A percentile compares a stretch with the other conserved stretches of the same genome.
These are phyloP conservation scores for Callionymus lyra DNA, from an alignment of 2,113 vertebrate species.

Conservation along the genomic window DNA sequence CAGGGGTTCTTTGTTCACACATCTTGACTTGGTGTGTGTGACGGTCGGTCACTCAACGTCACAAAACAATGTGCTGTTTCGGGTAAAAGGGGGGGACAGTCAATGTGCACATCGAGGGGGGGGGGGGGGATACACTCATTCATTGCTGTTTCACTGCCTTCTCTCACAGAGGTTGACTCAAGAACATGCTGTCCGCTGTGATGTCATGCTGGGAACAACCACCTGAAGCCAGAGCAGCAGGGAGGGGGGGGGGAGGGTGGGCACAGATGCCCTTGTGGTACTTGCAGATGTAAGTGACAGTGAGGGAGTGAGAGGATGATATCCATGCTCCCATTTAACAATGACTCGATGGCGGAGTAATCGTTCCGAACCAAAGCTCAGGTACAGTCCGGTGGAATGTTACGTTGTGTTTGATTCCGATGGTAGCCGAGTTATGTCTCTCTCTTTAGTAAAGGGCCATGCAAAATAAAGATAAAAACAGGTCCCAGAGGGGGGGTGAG, in stretches of 20 bases:
- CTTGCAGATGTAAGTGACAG: constrained; percentile 54
- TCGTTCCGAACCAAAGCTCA: constrained; percentile 22
- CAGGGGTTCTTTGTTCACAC: constrained; percentile 48
- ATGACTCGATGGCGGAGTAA: constrained; percentile 46
- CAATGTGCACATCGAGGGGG: constrained; percentile 35
- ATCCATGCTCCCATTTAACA: constrained; percentile 56
- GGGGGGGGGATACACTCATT: constrained; percentile 37
- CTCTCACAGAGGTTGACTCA: constrained; percentile 46
- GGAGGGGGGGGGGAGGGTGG: constrained; percentile 14
- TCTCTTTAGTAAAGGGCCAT: constrained; percentile 34
- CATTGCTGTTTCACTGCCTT: constrained; percentile 68
- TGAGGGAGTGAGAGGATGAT: constrained; percentile 50
- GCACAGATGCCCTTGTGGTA: constrained; percentile 29
- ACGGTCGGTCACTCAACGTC: constrained; percentile 31
- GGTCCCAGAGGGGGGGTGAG: constrained; percentile 19
- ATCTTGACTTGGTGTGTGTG: constrained; percentile 38
- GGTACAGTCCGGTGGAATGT: constrained; percentile 9
- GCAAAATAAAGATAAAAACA: constrained; percentile 40
- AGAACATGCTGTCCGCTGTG: constrained; percentile 35
- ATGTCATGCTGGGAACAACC: constrained; percentile 39
- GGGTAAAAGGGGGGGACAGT: constrained; percentile 38
- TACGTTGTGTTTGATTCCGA: constrained; percentile 8
- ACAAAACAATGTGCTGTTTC: constrained; percentile 23
- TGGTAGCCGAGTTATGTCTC: constrained; percentile 31
- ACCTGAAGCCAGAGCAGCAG: too few species aligned